Percentiles rank a stretch among this genome's conserved stretches.
phyloP scores from a whole-genome alignment of 2,888 invertebrate genomes.

The Drosophila greeni region DNA sequence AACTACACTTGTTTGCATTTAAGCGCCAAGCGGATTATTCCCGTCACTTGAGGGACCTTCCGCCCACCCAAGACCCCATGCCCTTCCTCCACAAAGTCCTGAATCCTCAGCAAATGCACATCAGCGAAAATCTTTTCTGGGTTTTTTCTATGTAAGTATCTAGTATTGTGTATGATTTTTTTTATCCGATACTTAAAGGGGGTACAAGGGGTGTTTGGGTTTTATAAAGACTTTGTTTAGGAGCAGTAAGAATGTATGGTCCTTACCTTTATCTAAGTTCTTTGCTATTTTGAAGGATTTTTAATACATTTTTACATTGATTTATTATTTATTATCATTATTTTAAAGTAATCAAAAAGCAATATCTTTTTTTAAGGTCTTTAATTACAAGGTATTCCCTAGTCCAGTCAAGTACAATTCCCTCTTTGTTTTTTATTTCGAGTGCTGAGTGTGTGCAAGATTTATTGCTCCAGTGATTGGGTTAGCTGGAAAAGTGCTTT shows the following conservation, averaged over 20 bases:
- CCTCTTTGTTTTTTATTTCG: conserved; percentile 11
- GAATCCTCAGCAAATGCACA: conserved; percentile 13
- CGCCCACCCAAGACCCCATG: conserved; percentile 3
- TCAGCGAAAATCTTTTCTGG: conserved; percentile 16
- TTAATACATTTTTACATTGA: neutral
- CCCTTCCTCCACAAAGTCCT: no score
- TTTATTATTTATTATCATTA: neutral
- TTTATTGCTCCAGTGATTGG: conserved; percentile 46
- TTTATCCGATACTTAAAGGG: neutral
- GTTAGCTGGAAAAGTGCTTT: conserved; percentile 41
- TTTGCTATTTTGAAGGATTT: neutral
- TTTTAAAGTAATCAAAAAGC: neutral
- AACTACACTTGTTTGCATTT: conserved; percentile 74
- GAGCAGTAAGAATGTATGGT: neutral
- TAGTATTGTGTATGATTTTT: neutral
- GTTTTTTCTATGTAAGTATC: conserved; percentile 3
- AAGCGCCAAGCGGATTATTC: conserved; percentile 70
- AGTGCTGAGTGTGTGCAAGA: conserved; percentile 43
- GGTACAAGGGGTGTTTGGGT: neutral
- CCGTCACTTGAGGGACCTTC: conserved; percentile 37
- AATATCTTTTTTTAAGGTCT: neutral
- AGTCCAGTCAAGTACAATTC: neutral
- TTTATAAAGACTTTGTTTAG: neutral
- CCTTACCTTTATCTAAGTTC: neutral
- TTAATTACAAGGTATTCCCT: neutral